Base-by-base conservation (phyloP, 2,888 invertebrate genomes). In the Germaria angustata region DNA sequence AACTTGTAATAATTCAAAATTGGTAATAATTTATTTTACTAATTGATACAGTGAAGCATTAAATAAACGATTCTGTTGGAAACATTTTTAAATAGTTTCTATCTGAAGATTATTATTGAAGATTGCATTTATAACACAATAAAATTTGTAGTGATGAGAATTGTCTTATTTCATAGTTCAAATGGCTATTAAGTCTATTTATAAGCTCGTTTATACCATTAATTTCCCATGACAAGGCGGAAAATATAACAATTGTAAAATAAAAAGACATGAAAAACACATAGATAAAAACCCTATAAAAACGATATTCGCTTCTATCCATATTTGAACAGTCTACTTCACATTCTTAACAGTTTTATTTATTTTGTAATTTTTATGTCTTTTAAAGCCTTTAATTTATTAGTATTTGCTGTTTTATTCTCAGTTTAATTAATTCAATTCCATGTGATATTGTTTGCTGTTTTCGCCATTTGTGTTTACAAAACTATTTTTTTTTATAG, bases 371-470 rank as follows among this genome's bases (percentile, higher is more conserved):
- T 28, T 17, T 51, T 20, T 55, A 41, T 20, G 32, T 41, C 41
- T 20, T 20, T 55, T 32, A 34, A 57, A 32, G 41, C 3, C 20
- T 69, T 46, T 44, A 28, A 22, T 69, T 57, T 69, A 34, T 44
- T 44, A 6, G 1, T 53, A n/a, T 51, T 59, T 55, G 44, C 8
- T 28, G 24, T 28, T 41, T 39, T 22, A 1, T 53, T 34, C 49
- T 44, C 53, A 41, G 32, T 44, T 32, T 28, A 63, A 63, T 73
- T 63, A 63, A 73, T 73, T 63, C 53, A 73, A 73, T 73, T 73
- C 28, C 61, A 39, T 20, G 2, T 17, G 15, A 11, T 24, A n/a
- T 28, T 39, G 0, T 39, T 34, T 46, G 6, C 24, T 20, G 24
- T 44, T 13, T n/a, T n/a, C 28, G 28, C 4, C 6, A 28, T 28